Percentiles rank a stretch among this genome's conserved stretches.
phyloP scores from a whole-genome alignment of 2,888 invertebrate genomes.

The Hemithea aestivaria region DNA sequence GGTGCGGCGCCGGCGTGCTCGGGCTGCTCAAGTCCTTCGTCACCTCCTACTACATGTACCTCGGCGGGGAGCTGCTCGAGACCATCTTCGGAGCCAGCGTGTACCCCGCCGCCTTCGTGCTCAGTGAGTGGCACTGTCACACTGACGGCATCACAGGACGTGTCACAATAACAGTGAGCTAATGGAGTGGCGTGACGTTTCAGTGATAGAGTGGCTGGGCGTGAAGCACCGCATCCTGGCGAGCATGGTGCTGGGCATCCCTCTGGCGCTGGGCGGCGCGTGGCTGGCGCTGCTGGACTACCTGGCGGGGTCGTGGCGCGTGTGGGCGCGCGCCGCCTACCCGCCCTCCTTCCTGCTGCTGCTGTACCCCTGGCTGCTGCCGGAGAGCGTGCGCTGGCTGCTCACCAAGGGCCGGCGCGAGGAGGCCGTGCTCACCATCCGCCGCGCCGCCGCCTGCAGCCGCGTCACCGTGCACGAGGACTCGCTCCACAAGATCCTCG shows the following conservation, averaged over 20 bases:
- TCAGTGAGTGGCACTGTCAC: conserved; percentile 65
- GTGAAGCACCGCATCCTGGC: conserved; percentile 85
- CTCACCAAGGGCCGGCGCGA: conserved; percentile 81
- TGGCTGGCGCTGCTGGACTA: conserved; percentile 83
- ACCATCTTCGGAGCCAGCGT: conserved; percentile 78
- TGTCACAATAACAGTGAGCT: too few relatives aligned
- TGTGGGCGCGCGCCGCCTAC: conserved; percentile 83
- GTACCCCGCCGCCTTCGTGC: conserved; percentile 79
- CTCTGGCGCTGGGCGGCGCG: conserved; percentile 85
- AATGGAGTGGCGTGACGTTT: conserved; percentile 21
- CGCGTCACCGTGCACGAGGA: conserved; percentile 67
- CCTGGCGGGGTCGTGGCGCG: conserved; percentile 84
- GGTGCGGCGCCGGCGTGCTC: conserved; percentile 66
- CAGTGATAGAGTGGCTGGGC: conserved; percentile 88
- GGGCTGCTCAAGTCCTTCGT: conserved; percentile 78
- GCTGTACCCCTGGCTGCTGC: conserved; percentile 83
- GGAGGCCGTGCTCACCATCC: conserved; percentile 80
- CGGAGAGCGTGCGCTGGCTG: conserved; percentile 89
- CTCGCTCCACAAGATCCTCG: conserved; percentile 61
- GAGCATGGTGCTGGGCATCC: conserved; percentile 84
- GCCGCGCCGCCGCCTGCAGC: conserved; percentile 81
- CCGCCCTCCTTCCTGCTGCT: conserved; percentile 84
- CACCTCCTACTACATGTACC: conserved; percentile 71
- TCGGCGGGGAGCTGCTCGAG: conserved; percentile 76
- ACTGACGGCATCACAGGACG: too few relatives aligned